Conservation (phyloP, 2,797 vertebrate species). For the Myotis pilosus region DNA sequence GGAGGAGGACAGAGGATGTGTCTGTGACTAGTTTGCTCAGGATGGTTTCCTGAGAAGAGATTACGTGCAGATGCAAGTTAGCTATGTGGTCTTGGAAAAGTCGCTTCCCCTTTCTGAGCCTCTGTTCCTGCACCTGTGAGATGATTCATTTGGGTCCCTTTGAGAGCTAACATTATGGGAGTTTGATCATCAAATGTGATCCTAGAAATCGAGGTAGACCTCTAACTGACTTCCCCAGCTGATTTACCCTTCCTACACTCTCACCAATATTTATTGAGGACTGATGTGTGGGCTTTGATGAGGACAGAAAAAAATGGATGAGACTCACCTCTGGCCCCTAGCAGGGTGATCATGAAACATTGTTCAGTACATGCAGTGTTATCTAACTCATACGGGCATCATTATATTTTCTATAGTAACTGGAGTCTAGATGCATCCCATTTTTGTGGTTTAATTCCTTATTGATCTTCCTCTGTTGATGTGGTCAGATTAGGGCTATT, state of each 20-base stretch:
- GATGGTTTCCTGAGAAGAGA: not conserved
- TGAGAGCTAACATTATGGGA: not conserved
- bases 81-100: not conserved
- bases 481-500: slow-evolving; percentile 33
- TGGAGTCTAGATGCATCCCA: not conserved
- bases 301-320: not conserved
- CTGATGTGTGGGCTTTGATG: not conserved
- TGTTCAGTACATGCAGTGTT: not conserved
- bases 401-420: not conserved
- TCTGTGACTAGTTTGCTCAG: not conserved
- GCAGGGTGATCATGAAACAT: not conserved
- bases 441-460: not conserved
- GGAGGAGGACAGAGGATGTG: not conserved
- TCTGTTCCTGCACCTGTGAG: not conserved
- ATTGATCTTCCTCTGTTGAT: slow-evolving; percentile 3
- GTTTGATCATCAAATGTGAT: not conserved
- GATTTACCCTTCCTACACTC: not conserved
- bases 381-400: not conserved
- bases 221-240: not conserved
- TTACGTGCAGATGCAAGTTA: not conserved
- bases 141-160: not conserved
- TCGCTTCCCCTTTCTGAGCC: not conserved
- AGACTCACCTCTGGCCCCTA: not conserved
- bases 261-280: not conserved
- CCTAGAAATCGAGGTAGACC: not conserved